These are phyloP conservation scores for Piaya cayana DNA, from an alignment of 2,113 vertebrate species.

Conservation along the genomic window DNA sequence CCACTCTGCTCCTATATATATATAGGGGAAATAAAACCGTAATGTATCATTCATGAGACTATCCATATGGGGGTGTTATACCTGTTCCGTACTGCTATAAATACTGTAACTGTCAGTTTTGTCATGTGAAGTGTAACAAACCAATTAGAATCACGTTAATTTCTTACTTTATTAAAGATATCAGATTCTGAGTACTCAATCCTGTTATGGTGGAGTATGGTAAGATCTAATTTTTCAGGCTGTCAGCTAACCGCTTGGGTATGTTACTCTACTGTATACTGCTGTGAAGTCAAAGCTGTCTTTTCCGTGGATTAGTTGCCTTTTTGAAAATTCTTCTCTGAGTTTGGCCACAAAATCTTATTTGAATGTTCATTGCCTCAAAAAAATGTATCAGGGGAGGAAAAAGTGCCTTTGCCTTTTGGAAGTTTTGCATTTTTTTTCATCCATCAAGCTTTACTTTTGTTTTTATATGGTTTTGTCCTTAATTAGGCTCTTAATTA, in stretches of 20 bases:
- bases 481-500: constrained; percentile 70
- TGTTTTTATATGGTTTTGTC: constrained; percentile 56
- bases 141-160: neutral
- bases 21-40: neutral
- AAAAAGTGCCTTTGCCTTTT: neutral
- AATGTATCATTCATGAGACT: neutral
- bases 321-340: neutral
- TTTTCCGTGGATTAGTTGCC: neutral
- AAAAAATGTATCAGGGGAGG: neutral
- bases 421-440: neutral
- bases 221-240: constrained; percentile 2
- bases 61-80: neutral
- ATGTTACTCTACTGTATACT: neutral
- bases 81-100: neutral
- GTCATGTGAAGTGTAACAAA: neutral
- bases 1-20: neutral
- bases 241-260: neutral
- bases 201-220: neutral
- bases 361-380: neutral
- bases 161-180: neutral
- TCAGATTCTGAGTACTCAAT: neutral
- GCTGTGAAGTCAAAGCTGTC: neutral
- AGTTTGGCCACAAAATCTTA: neutral
- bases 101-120: neutral
- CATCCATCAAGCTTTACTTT: constrained; percentile 6